Conservation (phyloP, 2,113 vertebrate species). For the Myotis yumanensis region DNA sequence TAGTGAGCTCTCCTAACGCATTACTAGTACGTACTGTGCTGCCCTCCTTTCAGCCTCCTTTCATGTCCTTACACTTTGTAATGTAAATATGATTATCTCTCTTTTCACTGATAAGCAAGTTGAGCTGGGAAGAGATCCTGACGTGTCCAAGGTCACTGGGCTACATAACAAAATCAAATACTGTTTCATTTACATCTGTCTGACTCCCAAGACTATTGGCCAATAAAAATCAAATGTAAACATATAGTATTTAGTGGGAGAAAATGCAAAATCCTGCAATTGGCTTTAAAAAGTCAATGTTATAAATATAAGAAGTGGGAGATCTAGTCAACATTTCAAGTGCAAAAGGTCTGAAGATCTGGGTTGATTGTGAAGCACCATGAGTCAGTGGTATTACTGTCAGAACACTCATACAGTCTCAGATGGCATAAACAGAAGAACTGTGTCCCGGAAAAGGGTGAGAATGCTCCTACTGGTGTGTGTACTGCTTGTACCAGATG, state of each 20-base stretch:
- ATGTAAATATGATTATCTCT: not conserved
- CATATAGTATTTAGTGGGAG: not conserved
- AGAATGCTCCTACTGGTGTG: not conserved
- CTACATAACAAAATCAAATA: not conserved
- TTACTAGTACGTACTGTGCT: not conserved
- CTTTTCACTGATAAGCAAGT: slow-evolving; percentile 7
- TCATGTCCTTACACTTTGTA: not conserved
- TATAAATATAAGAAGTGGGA: not conserved
- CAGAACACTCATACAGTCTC: not conserved
- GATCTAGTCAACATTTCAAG: not conserved
- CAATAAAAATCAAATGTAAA: slow-evolving; percentile 5
- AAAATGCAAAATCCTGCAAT: not conserved
- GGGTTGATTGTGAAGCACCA: not conserved
- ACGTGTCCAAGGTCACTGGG: not conserved
- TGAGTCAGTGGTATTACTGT: not conserved
- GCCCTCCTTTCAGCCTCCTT: not conserved
- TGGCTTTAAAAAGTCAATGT: not conserved
- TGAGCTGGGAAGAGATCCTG: not conserved
- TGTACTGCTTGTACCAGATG: not conserved
- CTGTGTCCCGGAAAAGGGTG: not conserved
- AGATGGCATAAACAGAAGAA: not conserved
- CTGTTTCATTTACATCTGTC: not conserved
- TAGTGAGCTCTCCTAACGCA: not conserved
- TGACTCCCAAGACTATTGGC: not conserved
- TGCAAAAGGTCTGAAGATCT: not conserved